Percentiles rank a stretch among this genome's conserved stretches.
phyloP scores from a whole-genome alignment of 2,888 invertebrate species.

The Tipula lateralis region DNA sequence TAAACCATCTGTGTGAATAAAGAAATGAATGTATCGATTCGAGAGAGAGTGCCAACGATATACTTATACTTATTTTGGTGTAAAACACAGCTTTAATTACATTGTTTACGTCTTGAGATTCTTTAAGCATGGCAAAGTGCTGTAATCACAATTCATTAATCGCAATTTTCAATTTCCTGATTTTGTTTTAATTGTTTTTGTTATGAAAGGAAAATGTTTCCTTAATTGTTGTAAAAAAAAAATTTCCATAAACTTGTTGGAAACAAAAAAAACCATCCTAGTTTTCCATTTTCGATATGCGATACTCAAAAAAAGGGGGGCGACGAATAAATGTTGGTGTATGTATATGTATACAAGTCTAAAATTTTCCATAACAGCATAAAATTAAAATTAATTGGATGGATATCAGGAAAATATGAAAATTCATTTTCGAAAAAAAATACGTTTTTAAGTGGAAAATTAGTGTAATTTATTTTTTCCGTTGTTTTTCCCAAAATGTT shows the following conservation, averaged over 20 bases:
- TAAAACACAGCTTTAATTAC: not conserved
- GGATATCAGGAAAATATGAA: not conserved
- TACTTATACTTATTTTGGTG: not conserved
- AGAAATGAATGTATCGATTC: not conserved
- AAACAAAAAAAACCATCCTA: not conserved
- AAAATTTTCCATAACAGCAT: not conserved
- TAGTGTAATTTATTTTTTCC: constrained; percentile 1
- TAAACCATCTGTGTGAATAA: not conserved
- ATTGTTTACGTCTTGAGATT: not conserved
- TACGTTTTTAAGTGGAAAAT: constrained; percentile 13
- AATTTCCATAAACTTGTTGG: constrained; percentile 11
- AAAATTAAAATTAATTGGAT: constrained; percentile 24
- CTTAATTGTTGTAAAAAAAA: not conserved
- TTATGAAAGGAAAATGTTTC: not conserved
- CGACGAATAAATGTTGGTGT: not conserved
- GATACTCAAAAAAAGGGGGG: not conserved
- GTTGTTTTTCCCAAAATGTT: not conserved
- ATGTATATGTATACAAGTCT: not conserved
- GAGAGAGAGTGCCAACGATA: not conserved
- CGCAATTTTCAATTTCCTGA: constrained; percentile 11
- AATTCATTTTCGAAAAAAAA: not conserved
- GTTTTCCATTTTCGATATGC: not conserved
- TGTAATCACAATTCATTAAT: not conserved
- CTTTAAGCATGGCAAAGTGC: not conserved
- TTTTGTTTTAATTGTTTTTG: not conserved